These are phyloP conservation scores for Papilio aristodemus DNA, from an alignment of 1,140 invertebrate genomes.

Conservation along the genomic window DNA sequence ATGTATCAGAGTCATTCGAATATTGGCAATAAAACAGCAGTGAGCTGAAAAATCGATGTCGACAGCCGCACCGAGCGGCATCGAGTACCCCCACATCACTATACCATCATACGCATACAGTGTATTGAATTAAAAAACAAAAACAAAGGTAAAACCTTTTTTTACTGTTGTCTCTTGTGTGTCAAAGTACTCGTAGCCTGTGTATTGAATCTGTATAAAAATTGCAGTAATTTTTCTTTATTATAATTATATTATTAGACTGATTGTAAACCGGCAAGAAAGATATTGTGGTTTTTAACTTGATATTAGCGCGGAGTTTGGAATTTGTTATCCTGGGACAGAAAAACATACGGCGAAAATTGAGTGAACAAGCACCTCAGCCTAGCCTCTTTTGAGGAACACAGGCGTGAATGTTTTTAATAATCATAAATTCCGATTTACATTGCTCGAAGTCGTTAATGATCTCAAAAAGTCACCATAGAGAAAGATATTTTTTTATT, in stretches of 20 bases:
- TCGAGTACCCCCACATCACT: constrained; percentile 35
- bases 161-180: constrained; percentile 9
- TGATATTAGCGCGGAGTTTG: too few relatives aligned
- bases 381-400: too few relatives aligned
- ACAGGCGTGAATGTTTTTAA: neutral
- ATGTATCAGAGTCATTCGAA: constrained; percentile 67
- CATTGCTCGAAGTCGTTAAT: neutral
- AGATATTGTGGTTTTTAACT: too few relatives aligned
- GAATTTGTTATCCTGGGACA: too few relatives aligned
- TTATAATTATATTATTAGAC: too few relatives aligned
- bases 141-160: neutral
- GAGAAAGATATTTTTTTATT: neutral
- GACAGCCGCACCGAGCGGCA: constrained; percentile 65
- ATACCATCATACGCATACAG: constrained; percentile 20
- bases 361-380: too few relatives aligned
- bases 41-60: constrained; percentile 79
- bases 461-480: neutral
- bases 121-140: constrained; percentile 19
- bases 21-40: constrained; percentile 77
- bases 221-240: too few relatives aligned
- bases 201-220: too few relatives aligned
- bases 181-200: too few relatives aligned
- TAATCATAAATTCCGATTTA: neutral
- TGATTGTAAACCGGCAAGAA: too few relatives aligned
- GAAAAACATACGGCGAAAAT: too few relatives aligned